A percentile compares a stretch with the other conserved stretches of the same genome.
Conservation (phyloP, 1,140 invertebrate species). For the Bilobella aurantiaca region DNA sequence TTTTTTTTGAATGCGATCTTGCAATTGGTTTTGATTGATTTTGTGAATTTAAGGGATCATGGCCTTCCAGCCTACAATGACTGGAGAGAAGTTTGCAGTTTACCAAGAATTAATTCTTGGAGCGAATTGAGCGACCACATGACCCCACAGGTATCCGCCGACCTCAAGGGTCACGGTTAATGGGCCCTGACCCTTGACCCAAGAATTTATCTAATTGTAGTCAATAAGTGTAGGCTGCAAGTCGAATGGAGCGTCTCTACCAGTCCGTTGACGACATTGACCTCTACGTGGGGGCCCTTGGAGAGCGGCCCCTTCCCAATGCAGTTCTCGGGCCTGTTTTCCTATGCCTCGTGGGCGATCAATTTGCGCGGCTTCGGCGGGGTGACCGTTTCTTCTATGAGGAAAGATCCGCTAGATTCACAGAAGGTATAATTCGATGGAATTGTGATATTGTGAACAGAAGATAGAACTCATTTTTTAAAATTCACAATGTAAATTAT, state of each 20-base stretch:
- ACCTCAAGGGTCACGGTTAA: too few species aligned
- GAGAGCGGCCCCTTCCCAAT: conserved; percentile 43
- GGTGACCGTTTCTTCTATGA: conserved; percentile 50
- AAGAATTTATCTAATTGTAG: too few species aligned
- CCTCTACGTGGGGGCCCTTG: conserved; percentile 50
- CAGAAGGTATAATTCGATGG: conserved; percentile 38
- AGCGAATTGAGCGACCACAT: conserved; percentile 47
- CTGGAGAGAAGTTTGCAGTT: conserved; percentile 53
- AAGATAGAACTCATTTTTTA: neutral
- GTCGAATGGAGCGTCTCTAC: conserved; percentile 41
- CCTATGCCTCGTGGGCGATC: conserved; percentile 40
- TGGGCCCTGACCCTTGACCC: too few species aligned
- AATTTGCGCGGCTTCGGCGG: conserved; percentile 46
- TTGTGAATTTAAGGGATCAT: conserved; percentile 50
- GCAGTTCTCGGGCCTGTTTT: conserved; percentile 47
- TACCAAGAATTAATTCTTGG: conserved; percentile 45
- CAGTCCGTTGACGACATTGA: conserved; percentile 52
- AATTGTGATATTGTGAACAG: neutral
- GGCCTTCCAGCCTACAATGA: conserved; percentile 57
- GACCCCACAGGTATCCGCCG: conserved; percentile 50
- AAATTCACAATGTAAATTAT: neutral
- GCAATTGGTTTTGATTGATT: neutral
- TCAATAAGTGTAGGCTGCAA: conserved; percentile 41
- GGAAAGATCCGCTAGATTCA: conserved; percentile 45
- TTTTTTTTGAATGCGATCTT: too few species aligned